These are phyloP conservation scores for Periparus ater DNA, from an alignment of 2,797 vertebrate species.

Conservation along the genomic window DNA sequence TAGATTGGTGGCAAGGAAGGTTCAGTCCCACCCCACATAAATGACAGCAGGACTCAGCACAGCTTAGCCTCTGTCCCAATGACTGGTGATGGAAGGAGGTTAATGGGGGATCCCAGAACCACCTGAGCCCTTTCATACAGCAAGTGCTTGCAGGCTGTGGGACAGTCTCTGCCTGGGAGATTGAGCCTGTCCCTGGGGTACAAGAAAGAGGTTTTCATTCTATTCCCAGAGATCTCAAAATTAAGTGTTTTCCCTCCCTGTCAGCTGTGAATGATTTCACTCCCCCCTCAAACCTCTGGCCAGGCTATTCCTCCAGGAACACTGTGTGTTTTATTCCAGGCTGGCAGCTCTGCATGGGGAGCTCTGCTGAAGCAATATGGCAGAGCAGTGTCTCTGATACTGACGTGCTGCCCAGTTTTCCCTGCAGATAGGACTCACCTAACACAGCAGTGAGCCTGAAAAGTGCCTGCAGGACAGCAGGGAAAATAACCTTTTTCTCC, in stretches of 20 bases:
- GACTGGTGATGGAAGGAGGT: background rate
- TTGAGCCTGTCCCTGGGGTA: too few species aligned
- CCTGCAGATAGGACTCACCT: background rate
- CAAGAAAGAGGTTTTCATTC: background rate
- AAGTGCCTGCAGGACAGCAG: background rate
- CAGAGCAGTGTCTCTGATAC: background rate
- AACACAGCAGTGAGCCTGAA: background rate
- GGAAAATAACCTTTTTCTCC: background rate
- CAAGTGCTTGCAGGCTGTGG: background rate
- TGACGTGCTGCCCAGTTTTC: background rate
- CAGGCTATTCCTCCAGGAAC: background rate
- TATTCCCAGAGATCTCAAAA: background rate
- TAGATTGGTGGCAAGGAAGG: background rate
- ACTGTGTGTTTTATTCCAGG: background rate
- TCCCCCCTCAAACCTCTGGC: background rate
- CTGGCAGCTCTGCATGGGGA: fast-evolving
- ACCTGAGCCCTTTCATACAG: background rate
- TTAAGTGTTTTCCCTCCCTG: background rate
- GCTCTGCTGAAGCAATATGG: fast-evolving
- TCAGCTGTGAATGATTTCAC: background rate
- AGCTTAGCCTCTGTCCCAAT: fast-evolving
- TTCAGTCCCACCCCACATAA: background rate
- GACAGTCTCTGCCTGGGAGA: background rate
- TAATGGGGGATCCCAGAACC: background rate
- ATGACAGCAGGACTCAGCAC: background rate